These are phyloP conservation scores for Phengaris arion DNA, from an alignment of 2,888 invertebrate genomes.

Conservation along the genomic window DNA sequence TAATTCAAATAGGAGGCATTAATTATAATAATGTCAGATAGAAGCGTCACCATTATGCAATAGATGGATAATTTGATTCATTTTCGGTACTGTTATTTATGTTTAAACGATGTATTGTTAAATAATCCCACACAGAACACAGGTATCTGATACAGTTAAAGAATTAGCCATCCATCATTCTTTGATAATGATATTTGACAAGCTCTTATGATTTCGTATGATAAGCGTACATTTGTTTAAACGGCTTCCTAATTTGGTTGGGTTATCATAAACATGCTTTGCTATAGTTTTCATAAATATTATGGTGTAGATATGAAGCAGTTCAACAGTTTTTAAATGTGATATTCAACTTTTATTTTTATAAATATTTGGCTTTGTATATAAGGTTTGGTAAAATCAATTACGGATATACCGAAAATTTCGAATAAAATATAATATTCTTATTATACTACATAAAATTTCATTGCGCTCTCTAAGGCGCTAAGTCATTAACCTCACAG, in stretches of 20 bases:
- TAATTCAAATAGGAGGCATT: constrained; percentile 4
- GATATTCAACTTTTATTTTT: background rate
- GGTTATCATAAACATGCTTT: background rate
- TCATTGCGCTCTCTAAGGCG: too few relatives aligned
- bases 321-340: constrained; percentile 1
- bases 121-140: constrained; percentile 73
- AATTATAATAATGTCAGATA: background rate
- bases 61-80: constrained; percentile 40
- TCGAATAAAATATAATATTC: too few relatives aligned
- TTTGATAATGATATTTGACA: constrained; percentile 74
- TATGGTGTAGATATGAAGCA: background rate
- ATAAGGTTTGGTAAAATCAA: too few relatives aligned
- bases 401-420: too few relatives aligned
- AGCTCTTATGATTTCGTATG: constrained; percentile 62
- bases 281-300: constrained; percentile 2
- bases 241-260: constrained; percentile 12
- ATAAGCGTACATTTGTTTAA: constrained; percentile 47
- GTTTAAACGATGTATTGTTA: constrained; percentile 71
- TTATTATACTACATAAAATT: too few relatives aligned
- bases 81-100: constrained; percentile 46
- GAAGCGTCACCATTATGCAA: constrained; percentile 20
- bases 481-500: too few relatives aligned
- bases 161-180: constrained; percentile 74
- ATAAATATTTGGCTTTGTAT: background rate
- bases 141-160: constrained; percentile 62